Conservation (phyloP, 2,888 invertebrate species). For the Melinopterus prodromus region DNA sequence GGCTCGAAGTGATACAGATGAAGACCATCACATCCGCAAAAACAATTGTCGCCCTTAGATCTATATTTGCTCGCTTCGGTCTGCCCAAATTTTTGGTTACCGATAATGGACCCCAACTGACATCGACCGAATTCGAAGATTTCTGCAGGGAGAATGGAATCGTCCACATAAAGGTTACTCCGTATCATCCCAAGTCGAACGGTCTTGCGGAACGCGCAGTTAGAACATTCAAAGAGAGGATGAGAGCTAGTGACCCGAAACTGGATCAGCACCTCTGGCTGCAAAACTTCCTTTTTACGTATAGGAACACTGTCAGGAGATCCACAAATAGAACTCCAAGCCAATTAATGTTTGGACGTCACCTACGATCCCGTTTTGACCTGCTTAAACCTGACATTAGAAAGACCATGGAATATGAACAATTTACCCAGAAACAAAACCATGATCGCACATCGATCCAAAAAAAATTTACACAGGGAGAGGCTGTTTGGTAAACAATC, state of each 20-base stretch:
- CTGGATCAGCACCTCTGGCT: not conserved
- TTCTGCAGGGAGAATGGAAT: not conserved
- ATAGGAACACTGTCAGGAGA: conserved; percentile 10
- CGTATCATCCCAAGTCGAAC: too few relatives aligned
- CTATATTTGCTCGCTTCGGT: not conserved
- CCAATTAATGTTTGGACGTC: conserved; percentile 16
- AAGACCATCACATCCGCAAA: not conserved
- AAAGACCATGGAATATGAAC: not conserved
- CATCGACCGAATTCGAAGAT: too few relatives aligned
- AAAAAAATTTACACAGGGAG: not conserved
- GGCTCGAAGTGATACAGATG: not conserved
- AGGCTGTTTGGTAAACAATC: not conserved
- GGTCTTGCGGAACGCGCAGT: not conserved
- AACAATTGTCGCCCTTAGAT: not conserved
- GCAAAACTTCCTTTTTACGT: not conserved
- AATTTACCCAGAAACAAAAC: not conserved
- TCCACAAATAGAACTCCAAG: not conserved
- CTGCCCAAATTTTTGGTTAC: conserved; percentile 1
- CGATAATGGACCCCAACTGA: not conserved
- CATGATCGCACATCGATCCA: not conserved
- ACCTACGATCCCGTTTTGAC: not conserved
- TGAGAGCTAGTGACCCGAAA: not conserved
- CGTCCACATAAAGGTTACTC: not conserved
- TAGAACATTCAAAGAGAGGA: not conserved
- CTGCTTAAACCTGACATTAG: not conserved